Conservation (phyloP, 2,113 vertebrate species). For the Ginglymostoma cirratum region DNA sequence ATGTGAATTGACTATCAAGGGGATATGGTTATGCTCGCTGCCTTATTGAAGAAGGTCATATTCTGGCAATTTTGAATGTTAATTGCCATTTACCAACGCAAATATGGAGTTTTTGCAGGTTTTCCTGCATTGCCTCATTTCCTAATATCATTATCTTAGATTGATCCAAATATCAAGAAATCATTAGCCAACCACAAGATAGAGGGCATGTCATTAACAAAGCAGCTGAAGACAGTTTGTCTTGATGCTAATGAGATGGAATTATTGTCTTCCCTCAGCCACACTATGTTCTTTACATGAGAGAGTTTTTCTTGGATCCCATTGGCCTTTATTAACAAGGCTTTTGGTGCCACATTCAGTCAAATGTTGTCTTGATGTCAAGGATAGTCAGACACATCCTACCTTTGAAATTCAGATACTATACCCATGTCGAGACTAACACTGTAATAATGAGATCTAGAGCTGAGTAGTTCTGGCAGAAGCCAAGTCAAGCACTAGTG, state of each 20-base stretch:
- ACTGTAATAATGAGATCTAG: not conserved
- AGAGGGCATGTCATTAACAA: not conserved
- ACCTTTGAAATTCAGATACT: not conserved
- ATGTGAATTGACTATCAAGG: not conserved
- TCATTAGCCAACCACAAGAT: not conserved
- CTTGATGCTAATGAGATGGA: not conserved
- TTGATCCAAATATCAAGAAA: not conserved
- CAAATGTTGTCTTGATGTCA: not conserved
- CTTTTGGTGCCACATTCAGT: too few species aligned
- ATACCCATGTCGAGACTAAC: not conserved
- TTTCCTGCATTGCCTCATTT: not conserved
- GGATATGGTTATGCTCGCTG: not conserved
- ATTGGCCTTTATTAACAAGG: too few species aligned
- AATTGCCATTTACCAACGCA: not conserved
- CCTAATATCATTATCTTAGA: not conserved
- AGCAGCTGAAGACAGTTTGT: not conserved
- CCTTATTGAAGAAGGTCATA: not conserved
- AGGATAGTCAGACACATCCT: not conserved
- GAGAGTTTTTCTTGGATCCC: too few species aligned
- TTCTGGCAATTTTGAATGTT: not conserved
- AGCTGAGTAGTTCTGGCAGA: not conserved
- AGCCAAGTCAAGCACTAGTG: not conserved
- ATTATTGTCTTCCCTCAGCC: not conserved
- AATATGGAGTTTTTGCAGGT: not conserved
- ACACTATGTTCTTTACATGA: not conserved